Evolutionary conservation across 2,113 vertebrate species (phyloP).

Genomic region (Lepus timidus): DNA sequence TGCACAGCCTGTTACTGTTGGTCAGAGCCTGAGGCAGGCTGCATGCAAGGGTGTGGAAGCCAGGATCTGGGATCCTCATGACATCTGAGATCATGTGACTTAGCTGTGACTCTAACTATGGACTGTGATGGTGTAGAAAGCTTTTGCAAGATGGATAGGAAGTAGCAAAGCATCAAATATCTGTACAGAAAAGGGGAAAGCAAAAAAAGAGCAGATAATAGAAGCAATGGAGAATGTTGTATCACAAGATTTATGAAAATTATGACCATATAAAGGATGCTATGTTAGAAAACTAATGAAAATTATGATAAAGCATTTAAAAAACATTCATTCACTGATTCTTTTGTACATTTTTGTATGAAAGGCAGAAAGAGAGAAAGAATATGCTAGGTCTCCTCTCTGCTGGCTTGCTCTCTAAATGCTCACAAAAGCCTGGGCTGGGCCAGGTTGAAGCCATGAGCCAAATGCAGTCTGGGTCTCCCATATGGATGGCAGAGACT

Average conservation of each 20-base stretch:
- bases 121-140: neutral
- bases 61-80: neutral
- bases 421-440: too few relatives aligned
- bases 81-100: neutral
- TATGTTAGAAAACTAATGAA: neutral
- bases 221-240: neutral
- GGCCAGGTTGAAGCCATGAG: too few relatives aligned
- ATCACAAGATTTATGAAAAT: too few relatives aligned
- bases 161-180: neutral
- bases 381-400: too few relatives aligned
- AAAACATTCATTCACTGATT: too few relatives aligned
- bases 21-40: neutral
- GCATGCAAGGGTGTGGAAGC: too few relatives aligned
- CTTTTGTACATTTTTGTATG: too few relatives aligned
- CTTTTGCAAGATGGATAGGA: neutral
- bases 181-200: neutral
- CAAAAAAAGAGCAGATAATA: neutral
- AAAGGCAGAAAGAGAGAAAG: too few relatives aligned
- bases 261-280: neutral
- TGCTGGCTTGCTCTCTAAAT: too few relatives aligned
- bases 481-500: too few relatives aligned
- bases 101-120: neutral
- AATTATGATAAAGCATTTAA: neutral
- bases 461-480: too few relatives aligned
- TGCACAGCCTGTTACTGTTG: neutral